A percentile compares a stretch with the other conserved stretches of the same genome.
Conservation (phyloP, 2,113 vertebrate species). For the Peromyscus maniculatus region DNA sequence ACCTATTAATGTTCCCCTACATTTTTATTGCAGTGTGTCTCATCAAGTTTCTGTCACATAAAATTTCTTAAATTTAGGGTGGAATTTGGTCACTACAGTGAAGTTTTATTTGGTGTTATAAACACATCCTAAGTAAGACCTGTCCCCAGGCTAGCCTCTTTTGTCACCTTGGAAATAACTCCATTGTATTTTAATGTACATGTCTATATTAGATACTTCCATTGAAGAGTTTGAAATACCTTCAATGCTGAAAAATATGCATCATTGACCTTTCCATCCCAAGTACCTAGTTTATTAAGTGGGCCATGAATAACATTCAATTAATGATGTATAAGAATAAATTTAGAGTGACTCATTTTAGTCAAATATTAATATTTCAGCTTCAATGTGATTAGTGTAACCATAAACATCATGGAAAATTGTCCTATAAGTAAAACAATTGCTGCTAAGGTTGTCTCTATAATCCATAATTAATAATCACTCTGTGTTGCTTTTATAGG, state of each 20-base stretch:
- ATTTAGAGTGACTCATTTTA: constrained; percentile 33
- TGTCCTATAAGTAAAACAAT: constrained; percentile 7
- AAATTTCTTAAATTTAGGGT: background rate
- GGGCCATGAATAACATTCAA: background rate
- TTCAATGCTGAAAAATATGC: background rate
- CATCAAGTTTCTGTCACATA: background rate
- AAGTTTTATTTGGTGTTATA: background rate
- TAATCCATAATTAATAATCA: constrained; percentile 41
- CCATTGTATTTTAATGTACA: background rate
- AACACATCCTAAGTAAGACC: background rate
- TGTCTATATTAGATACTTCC: background rate
- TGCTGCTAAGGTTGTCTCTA: background rate
- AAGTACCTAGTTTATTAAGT: background rate
- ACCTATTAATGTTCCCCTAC: background rate
- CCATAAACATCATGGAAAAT: background rate
- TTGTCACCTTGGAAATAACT: background rate
- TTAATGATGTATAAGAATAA: constrained; percentile 26
- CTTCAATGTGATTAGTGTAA: constrained; percentile 46
- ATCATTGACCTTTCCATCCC: background rate
- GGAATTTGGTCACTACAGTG: background rate
- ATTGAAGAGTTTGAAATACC: background rate
- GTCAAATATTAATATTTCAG: constrained; percentile 39
- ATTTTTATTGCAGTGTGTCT: background rate
- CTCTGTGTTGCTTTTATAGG: background rate
- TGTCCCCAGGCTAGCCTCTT: background rate